Conservation (phyloP, 2,888 invertebrate species). For the Yponomeuta evonymella region DNA sequence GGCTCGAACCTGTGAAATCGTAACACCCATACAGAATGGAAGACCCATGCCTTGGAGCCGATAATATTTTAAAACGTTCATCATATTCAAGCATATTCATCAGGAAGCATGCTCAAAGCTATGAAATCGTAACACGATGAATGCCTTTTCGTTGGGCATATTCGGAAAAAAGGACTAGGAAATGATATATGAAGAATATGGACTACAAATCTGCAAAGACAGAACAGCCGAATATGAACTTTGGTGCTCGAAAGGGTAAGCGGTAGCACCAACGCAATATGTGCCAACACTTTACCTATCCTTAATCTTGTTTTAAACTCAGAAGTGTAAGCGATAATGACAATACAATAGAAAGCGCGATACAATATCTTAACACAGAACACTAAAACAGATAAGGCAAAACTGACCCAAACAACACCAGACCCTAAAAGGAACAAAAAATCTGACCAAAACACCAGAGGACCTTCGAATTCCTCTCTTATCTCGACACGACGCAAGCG, state of each 20-base stretch:
- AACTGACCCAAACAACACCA: background rate
- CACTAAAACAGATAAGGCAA: background rate
- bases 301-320: background rate
- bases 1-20: too few species aligned
- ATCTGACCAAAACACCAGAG: constrained; percentile 3
- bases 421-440: background rate
- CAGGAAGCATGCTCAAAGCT: too few species aligned
- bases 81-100: too few species aligned
- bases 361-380: background rate
- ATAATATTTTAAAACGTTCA: too few species aligned
- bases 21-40: too few species aligned
- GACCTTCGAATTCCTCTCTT: constrained; percentile 6
- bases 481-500: constrained; percentile 7
- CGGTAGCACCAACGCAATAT: background rate
- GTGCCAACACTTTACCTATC: background rate
- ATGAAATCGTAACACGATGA: too few species aligned
- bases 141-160: too few species aligned
- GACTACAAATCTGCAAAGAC: too few species aligned
- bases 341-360: constrained; percentile 1
- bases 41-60: too few species aligned
- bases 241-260: background rate
- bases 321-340: background rate
- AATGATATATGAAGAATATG: too few species aligned
- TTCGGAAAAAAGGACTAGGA: too few species aligned
- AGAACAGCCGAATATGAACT: background rate